A percentile compares a stretch with the other conserved stretches of the same genome.
Conservation (phyloP, 2,797 vertebrate genomes). For the Alauda arvensis region DNA sequence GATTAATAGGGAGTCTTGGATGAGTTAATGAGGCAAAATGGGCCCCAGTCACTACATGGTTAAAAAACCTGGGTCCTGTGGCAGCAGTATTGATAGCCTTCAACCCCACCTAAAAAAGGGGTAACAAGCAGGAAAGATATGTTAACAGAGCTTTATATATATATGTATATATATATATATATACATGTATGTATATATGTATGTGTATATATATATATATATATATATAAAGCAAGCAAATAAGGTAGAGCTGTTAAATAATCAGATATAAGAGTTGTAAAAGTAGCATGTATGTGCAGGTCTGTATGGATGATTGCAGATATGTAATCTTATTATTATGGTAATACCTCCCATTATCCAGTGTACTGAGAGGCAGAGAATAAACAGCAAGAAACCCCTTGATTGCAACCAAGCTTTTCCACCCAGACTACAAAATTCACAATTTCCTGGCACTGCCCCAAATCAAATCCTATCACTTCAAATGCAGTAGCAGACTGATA, state of each 20-base stretch:
- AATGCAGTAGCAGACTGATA: background rate
- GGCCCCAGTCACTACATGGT: background rate
- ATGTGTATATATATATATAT: too few species aligned
- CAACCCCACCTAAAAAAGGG: background rate
- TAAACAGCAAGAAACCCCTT: background rate
- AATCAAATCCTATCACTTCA: background rate
- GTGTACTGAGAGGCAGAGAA: background rate
- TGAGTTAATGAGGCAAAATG: background rate
- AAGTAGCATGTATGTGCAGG: accelerated
- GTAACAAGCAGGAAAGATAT: background rate
- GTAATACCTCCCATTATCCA: background rate
- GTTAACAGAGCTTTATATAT: background rate
- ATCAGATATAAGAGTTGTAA: background rate
- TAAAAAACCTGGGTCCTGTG: background rate
- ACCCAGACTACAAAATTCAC: background rate
- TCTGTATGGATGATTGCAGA: background rate
- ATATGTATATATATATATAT: too few species aligned
- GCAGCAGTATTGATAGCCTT: background rate
- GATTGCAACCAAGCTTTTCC: background rate
- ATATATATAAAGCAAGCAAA: background rate
- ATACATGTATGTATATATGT: too few species aligned
- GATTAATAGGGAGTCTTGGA: background rate
- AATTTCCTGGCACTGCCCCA: background rate
- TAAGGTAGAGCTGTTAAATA: background rate
- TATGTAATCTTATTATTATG: background rate